These are phyloP conservation scores for Nephila pilipes DNA, from an alignment of 1,140 invertebrate genomes.

Conservation along the genomic window DNA sequence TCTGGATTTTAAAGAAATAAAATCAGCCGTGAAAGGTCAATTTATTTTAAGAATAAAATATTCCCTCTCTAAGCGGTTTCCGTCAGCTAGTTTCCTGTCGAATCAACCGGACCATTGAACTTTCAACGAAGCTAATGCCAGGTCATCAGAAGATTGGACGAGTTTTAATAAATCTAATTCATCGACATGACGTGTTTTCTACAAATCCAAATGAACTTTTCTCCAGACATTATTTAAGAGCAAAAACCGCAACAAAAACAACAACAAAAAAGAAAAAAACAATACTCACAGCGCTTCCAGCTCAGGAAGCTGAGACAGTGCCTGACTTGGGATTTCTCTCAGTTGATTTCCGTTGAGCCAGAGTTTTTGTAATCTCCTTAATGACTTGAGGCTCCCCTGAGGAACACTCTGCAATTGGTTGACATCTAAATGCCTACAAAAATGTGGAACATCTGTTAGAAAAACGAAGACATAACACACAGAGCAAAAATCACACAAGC, in stretches of 20 bases:
- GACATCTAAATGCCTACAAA: slow-evolving; percentile 72
- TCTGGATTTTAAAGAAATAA: too few species aligned
- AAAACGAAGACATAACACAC: background rate
- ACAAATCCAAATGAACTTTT: background rate
- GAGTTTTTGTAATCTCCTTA: slow-evolving; percentile 70
- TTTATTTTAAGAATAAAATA: too few species aligned
- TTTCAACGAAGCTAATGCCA: too few species aligned
- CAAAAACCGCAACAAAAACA: background rate
- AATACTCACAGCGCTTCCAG: slow-evolving; percentile 72
- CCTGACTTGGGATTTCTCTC: slow-evolving; percentile 50
- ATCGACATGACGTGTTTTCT: background rate
- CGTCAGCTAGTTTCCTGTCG: background rate
- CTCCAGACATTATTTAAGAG: background rate
- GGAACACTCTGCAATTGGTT: slow-evolving; percentile 65
- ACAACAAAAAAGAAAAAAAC: background rate
- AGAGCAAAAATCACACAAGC: background rate
- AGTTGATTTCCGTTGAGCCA: slow-evolving; percentile 76
- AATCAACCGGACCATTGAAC: background rate
- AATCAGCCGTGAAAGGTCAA: too few species aligned
- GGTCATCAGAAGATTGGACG: too few species aligned
- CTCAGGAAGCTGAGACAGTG: slow-evolving; percentile 62
- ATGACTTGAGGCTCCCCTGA: slow-evolving; percentile 63
- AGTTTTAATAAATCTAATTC: background rate
- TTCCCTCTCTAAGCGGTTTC: too few species aligned
- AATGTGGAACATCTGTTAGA: slow-evolving; percentile 9